Conservation (phyloP, 2,888 invertebrate species). For the Sminthurinus aureus region DNA sequence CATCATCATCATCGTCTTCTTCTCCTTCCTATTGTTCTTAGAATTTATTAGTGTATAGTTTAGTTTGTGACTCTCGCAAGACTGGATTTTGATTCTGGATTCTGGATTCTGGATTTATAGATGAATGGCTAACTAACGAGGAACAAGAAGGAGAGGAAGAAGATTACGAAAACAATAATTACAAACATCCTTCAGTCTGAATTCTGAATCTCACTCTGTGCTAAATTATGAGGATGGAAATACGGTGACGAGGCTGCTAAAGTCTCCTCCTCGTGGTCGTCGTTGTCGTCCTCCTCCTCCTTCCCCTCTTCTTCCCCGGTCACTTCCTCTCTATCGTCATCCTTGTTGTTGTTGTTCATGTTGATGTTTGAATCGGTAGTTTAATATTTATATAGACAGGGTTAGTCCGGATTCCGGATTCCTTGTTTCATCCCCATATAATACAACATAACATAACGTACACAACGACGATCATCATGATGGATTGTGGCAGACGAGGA, state of each 20-base stretch:
- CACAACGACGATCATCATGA: neutral
- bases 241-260: slow-evolving; percentile 2
- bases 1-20: too few species aligned
- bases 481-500: neutral
- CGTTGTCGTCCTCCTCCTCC: too few species aligned
- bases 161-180: neutral
- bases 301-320: too few species aligned
- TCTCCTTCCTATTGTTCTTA: too few species aligned
- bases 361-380: too few species aligned
- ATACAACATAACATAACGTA: neutral
- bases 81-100: neutral
- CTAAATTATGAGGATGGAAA: neutral
- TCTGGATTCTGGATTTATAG: neutral
- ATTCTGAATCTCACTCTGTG: neutral
- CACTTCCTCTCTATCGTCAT: too few species aligned
- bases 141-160: neutral
- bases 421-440: neutral
- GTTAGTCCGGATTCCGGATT: neutral
- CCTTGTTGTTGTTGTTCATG: too few species aligned
- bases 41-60: neutral
- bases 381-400: neutral
- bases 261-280: too few species aligned
- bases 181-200: neutral
- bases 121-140: slow-evolving; percentile 7
- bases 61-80: neutral